A percentile compares a stretch with the other conserved stretches of the same genome.
Conservation (phyloP, 2,888 invertebrate genomes). For the Plebejus argus region DNA sequence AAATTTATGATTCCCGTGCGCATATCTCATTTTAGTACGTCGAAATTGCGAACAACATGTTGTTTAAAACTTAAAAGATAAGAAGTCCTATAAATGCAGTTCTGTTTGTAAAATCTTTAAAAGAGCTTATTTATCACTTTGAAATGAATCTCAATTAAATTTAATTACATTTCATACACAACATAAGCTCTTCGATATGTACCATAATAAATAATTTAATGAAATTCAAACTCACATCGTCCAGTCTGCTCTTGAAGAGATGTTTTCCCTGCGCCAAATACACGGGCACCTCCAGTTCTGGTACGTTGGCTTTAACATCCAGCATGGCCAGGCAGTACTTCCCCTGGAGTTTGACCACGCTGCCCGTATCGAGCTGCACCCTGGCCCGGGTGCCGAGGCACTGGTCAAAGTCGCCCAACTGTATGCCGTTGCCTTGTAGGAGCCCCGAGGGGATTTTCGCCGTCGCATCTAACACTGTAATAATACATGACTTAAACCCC, state of each 20-base stretch:
- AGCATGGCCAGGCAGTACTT: constrained; percentile 85
- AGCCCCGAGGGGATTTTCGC: constrained; percentile 86
- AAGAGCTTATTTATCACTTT: too few relatives aligned
- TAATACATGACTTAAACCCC: constrained; percentile 51
- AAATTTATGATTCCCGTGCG: too few relatives aligned
- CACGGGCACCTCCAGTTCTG: constrained; percentile 82
- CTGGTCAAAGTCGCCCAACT: constrained; percentile 86
- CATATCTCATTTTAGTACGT: too few relatives aligned
- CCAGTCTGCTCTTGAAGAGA: constrained; percentile 82
- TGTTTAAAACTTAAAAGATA: too few relatives aligned
- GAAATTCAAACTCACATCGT: constrained; percentile 76
- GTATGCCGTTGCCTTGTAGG: constrained; percentile 85
- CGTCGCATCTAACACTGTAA: constrained; percentile 86
- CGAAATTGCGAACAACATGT: too few relatives aligned
- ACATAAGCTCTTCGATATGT: neutral
- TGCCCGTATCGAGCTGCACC: constrained; percentile 79
- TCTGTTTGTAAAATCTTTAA: too few relatives aligned
- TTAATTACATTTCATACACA: too few relatives aligned
- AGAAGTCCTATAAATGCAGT: too few relatives aligned
- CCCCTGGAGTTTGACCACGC: constrained; percentile 83
- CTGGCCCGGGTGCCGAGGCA: constrained; percentile 83
- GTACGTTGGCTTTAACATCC: constrained; percentile 81
- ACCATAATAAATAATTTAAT: neutral
- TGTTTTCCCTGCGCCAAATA: constrained; percentile 84
- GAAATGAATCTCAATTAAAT: too few relatives aligned